Evolutionary conservation across 2,113 vertebrate species (phyloP), one percentile per base, ranked within the genome.

Genomic region (Bubalus kerabau): DNA sequence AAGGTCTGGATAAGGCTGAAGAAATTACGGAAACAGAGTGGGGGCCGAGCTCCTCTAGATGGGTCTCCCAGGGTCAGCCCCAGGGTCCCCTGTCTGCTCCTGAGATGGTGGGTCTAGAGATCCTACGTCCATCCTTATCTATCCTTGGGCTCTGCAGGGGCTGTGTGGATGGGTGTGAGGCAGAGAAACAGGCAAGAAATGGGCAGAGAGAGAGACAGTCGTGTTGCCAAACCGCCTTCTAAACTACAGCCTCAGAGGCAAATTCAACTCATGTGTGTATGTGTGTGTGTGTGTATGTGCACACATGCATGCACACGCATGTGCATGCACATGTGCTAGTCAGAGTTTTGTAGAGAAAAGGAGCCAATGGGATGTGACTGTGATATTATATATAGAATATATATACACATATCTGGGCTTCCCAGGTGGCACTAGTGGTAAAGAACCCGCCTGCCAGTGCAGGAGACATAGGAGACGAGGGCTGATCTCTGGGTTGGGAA

Each of bases 231-330:
- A 71, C 30, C 0, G 24, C 40, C 71, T 83, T 80, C 50, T 81
- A 36, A 82, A 40, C 5, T 67, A 60, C 15, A 48, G 26, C 15
- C 16, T 78, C 24, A n/a, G 43, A 32, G 81, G 32, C 3, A 64
- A 92, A 56, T 7, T 50, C 0, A 76, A 15, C 71, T 26, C 5
- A 2, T 59, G 32, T 32, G 28, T 67, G 10, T 78, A 10, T 54
- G 11, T 59, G 6, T 30, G 16, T 30, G 16, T 28, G 16, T 43
- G 32, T 71, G 23, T 23, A 16, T 3, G 9, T 16, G 3, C 7
- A 0, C 28, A 16, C 52, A 59, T 14, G 5, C 13, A 30, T 14
- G 2, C 7, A 5, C 46, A 3, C 46, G 26, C 7, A 1, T 71
- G 1, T 60, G 32, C 7, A 4, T 28, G 13, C 23, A 76, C 12